Conservation (phyloP, 1,140 invertebrate species). For the Amyelois transitella region DNA sequence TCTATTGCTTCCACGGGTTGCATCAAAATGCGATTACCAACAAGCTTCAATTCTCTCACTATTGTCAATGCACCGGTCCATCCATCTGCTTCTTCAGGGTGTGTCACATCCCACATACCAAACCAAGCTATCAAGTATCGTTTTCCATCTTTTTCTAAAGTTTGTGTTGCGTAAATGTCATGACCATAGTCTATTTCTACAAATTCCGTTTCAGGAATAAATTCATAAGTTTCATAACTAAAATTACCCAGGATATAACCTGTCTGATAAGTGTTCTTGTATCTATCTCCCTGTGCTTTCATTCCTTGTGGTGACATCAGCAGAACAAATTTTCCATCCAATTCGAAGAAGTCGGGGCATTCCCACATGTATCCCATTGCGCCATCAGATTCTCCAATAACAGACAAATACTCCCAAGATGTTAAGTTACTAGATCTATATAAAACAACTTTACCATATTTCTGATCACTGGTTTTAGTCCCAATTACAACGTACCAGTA, state of each 20-base stretch:
- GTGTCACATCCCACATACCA: conserved; percentile 59
- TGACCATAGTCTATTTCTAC: conserved; percentile 65
- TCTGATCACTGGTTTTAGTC: conserved; percentile 47
- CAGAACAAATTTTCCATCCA: conserved; percentile 56
- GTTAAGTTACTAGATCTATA: conserved; percentile 57
- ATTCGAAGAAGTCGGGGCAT: conserved; percentile 63
- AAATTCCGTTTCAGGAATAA: conserved; percentile 43
- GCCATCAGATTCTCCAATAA: conserved; percentile 51
- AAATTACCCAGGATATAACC: conserved; percentile 63
- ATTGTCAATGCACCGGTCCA: conserved; percentile 64
- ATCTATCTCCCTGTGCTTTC: conserved; percentile 52
- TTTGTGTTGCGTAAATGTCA: conserved; percentile 68
- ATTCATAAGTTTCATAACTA: conserved; percentile 52
- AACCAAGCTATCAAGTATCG: conserved; percentile 61
- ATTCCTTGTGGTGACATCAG: conserved; percentile 66
- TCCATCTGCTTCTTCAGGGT: conserved; percentile 53
- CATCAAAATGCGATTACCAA: conserved; percentile 42
- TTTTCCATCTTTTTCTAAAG: conserved; percentile 48
- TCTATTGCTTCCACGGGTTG: conserved; percentile 43
- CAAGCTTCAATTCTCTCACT: conserved; percentile 46
- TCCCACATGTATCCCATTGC: conserved; percentile 66
- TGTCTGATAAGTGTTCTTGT: conserved; percentile 59
- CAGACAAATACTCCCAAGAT: conserved; percentile 53
- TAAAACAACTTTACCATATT: conserved; percentile 46
- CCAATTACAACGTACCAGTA: conserved; percentile 62